Percentiles rank a stretch among this genome's conserved stretches.
phyloP scores from a whole-genome alignment of 2,113 vertebrate species.

The Mellivora capensis region DNA sequence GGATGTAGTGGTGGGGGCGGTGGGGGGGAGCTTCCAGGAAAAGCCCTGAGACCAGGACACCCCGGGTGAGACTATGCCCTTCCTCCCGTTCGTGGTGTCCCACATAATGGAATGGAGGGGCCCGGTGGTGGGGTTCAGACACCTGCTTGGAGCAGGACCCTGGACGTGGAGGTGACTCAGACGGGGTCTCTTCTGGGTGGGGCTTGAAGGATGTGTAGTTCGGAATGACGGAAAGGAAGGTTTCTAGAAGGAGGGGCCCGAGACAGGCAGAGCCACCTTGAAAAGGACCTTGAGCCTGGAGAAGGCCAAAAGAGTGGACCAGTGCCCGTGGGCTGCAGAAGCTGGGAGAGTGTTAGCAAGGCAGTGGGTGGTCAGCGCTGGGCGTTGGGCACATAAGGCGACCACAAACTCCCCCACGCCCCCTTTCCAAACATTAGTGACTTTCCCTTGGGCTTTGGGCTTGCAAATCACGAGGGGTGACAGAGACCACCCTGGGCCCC shows the following conservation, averaged over 20 bases:
- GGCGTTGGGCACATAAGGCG: fast-evolving
- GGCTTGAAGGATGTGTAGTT: neutral
- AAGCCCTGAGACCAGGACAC: neutral
- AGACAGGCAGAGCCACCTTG: no score
- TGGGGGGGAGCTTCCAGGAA: neutral
- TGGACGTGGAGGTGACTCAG: neutral
- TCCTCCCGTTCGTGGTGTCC: neutral
- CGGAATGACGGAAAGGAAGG: neutral
- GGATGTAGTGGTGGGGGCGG: no score
- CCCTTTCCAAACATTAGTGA: neutral
- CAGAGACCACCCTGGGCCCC: neutral
- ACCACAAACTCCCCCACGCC: neutral
- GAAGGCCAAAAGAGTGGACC: neutral
- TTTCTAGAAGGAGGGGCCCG: neutral
- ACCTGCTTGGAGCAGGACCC: neutral
- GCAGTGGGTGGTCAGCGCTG: fast-evolving
- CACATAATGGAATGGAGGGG: neutral
- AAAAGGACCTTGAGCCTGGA: neutral
- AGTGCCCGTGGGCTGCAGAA: fast-evolving
- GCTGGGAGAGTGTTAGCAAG: neutral
- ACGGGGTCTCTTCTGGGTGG: neutral
- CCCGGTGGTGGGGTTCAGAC: neutral
- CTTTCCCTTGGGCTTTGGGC: neutral
- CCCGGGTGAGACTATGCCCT: fast-evolving
- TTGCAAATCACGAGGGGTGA: neutral